phyloP scores from a whole-genome alignment of 1,140 invertebrate species.

The Alviniconcha marisindica region DNA sequence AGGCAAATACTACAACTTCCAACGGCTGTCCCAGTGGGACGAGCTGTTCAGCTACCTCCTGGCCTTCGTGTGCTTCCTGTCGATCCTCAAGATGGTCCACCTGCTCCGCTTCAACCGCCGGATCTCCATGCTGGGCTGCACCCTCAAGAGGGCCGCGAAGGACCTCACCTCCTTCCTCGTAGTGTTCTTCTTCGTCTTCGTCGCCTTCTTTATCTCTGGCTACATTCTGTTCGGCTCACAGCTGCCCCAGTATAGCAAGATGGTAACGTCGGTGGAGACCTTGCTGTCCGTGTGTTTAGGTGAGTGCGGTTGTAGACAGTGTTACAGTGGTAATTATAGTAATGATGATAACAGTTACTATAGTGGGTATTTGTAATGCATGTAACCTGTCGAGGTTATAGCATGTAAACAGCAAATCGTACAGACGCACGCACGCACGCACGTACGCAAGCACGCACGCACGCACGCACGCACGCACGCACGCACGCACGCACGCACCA shows the following conservation, averaged over 20 bases:
- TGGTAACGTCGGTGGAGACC: constrained; percentile 68
- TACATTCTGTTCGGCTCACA: constrained; percentile 76
- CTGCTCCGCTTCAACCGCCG: constrained; percentile 78
- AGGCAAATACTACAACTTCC: constrained; percentile 66
- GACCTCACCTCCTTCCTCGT: constrained; percentile 72
- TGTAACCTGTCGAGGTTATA: too few relatives aligned
- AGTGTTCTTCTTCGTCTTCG: constrained; percentile 68
- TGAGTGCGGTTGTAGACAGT: constrained; percentile 47
- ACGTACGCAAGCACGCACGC: too few relatives aligned
- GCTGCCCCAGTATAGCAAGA: constrained; percentile 75
- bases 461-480: too few relatives aligned
- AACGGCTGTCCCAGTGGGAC: constrained; percentile 63
- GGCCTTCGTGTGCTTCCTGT: constrained; percentile 76
- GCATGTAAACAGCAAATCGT: too few relatives aligned
- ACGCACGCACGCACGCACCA: too few relatives aligned
- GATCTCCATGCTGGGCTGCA: constrained; percentile 74
- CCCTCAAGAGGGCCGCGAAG: constrained; percentile 65
- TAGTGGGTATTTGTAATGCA: too few relatives aligned
- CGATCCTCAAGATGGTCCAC: constrained; percentile 77
- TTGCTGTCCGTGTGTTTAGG: constrained; percentile 63
- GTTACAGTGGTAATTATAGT: too few relatives aligned
- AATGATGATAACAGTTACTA: too few relatives aligned
- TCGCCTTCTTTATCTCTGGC: constrained; percentile 63
- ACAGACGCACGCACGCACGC: too few relatives aligned
- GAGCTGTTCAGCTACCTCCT: constrained; percentile 75